Evolutionary conservation across 2,113 vertebrate species (phyloP), one percentile per base, ranked within the genome.

Genomic region (Hiodon tergisus): DNA sequence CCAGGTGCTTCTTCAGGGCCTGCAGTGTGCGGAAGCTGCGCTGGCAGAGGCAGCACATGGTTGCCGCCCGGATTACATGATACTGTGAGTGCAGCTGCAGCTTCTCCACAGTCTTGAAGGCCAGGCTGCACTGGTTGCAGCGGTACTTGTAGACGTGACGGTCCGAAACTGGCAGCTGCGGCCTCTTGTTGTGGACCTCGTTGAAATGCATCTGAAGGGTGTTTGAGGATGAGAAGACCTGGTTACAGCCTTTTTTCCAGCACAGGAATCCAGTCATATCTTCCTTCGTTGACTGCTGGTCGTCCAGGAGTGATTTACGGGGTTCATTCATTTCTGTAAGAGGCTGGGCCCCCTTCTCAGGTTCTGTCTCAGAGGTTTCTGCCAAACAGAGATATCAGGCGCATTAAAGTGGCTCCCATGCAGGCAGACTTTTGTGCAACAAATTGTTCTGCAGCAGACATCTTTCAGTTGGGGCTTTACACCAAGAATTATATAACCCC

Each of bases 231-330:
- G 96, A 98, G 84, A 98, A 99, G 72, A 96, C 92, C 88, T 98
- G 97, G 89, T 94, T 98, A 83, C 97, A 99, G 78, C 97, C 97
- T 83, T 99, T 99, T 88, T 99, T 99, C 97, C 97, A 99, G 86
- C 97, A 99, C 57, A 99, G 89, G 82, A 99, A 98, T 75, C 94
- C 93, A 60, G 90, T 87, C 0, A 93, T 82, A 77, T 99, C 97
- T 66, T 98, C 97, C 80, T 91, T 91, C 78, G 89, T 85, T 66
- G 90, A 78, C 7, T 91, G 85, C 1, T 89, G 89, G 63, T 98
- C 96, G 0, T 92, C 89, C 0, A 89, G 70, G 77, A 89, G 81
- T 0, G 93, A 90, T 83, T 93, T 97, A 75, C 89, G 78, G 68
- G 96, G 92, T 78, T 98, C 96, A 65, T 83, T 48, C 4, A 83